Conservation (phyloP, 2,113 vertebrate genomes). For the Parus major region DNA sequence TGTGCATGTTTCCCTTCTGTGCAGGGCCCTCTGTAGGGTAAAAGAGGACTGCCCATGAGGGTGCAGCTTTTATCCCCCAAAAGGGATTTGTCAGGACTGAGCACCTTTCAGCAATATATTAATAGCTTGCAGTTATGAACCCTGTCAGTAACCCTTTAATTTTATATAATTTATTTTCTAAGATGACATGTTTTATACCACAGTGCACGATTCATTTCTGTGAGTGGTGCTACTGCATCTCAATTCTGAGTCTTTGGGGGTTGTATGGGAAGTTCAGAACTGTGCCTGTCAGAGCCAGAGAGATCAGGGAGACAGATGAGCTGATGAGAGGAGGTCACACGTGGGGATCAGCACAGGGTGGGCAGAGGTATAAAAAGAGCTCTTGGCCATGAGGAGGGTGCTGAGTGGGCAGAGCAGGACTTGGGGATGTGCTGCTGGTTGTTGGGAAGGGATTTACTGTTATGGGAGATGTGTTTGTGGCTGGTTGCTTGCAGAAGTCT, state of each 20-base stretch:
- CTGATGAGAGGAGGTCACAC: not conserved
- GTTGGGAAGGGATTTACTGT: not conserved
- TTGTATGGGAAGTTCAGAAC: not conserved
- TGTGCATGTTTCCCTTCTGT: not conserved
- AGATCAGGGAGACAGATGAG: accelerated
- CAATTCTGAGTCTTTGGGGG: not conserved
- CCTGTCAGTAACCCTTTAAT: not conserved
- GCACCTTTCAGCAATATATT: not conserved
- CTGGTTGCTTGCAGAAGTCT: not conserved
- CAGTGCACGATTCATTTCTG: not conserved
- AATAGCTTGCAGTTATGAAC: not conserved
- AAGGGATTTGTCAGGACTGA: not conserved
- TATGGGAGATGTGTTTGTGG: not conserved
- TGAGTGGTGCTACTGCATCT: not conserved
- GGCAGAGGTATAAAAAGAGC: accelerated
- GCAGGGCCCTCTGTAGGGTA: not conserved
- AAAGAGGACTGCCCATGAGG: not conserved
- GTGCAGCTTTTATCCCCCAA: not conserved
- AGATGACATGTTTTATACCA: not conserved
- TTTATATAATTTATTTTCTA: not conserved
- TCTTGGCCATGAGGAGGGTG: not conserved
- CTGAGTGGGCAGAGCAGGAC: not conserved
- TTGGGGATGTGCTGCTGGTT: not conserved
- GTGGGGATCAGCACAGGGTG: not conserved
- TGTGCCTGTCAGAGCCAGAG: accelerated